Evolutionary conservation across 2,888 invertebrate genomes (phyloP).

Genomic region (Diaphora mendica): DNA sequence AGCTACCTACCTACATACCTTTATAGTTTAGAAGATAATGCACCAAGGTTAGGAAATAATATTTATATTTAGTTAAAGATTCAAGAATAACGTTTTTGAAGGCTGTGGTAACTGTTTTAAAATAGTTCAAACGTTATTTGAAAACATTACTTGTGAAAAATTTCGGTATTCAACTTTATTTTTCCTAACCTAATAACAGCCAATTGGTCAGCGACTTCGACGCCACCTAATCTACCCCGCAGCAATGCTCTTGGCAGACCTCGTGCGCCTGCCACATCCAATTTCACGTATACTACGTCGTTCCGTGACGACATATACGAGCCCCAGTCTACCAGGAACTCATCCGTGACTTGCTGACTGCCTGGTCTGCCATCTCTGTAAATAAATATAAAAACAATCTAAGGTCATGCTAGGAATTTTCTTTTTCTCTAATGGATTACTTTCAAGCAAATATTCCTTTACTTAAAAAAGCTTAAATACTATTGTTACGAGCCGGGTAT

Average conservation of each 20-base stretch:
- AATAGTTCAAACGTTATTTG: background rate
- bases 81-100: background rate
- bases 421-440: background rate
- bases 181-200: slow-evolving; percentile 89
- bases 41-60: background rate
- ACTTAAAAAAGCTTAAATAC: too few species aligned
- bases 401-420: background rate
- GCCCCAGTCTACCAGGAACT: slow-evolving; percentile 95
- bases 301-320: slow-evolving; percentile 96
- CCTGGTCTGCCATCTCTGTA: slow-evolving; percentile 96
- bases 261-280: slow-evolving; percentile 95
- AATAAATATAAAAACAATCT: background rate
- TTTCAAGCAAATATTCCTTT: background rate
- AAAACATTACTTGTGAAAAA: background rate
- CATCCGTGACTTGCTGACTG: slow-evolving; percentile 95
- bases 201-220: slow-evolving; percentile 97
- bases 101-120: background rate
- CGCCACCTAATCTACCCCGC: slow-evolving; percentile 93
- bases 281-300: slow-evolving; percentile 95
- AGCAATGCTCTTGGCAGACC: slow-evolving; percentile 93
- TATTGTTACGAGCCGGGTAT: too few species aligned
- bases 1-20: too few species aligned
- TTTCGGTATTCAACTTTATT: background rate
- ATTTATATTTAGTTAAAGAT: background rate
- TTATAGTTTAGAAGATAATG: too few species aligned